These are phyloP conservation scores for Halcyon chelicuti DNA, from an alignment of 2,797 vertebrate genomes.

Conservation along the genomic window DNA sequence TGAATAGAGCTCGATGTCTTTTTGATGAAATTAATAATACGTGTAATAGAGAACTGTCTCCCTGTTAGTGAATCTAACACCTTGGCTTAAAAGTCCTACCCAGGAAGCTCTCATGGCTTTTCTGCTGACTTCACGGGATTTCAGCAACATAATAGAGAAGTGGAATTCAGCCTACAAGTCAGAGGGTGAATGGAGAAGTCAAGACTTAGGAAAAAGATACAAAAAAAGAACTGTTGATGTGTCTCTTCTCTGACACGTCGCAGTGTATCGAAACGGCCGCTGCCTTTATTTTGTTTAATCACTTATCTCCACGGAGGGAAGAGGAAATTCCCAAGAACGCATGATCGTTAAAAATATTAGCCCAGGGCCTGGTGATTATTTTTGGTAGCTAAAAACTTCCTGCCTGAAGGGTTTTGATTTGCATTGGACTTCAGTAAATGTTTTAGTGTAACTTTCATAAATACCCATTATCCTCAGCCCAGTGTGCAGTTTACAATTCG, in stretches of 20 bases:
- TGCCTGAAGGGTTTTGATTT: neutral
- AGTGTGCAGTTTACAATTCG: slow-evolving; percentile 5
- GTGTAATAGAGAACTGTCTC: neutral
- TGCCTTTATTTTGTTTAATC: slow-evolving; percentile 45
- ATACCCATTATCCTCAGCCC: slow-evolving; percentile 19
- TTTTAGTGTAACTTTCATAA: slow-evolving; percentile 50
- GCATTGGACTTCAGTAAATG: neutral
- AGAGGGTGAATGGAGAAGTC: slow-evolving; percentile 60
- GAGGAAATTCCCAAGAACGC: slow-evolving; percentile 66
- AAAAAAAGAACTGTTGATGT: slow-evolving; percentile 7
- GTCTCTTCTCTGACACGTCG: neutral
- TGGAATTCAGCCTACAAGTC: slow-evolving; percentile 12
- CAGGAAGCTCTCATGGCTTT: slow-evolving; percentile 25
- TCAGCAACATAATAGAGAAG: slow-evolving; percentile 17
- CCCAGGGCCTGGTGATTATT: slow-evolving; percentile 54
- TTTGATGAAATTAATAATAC: neutral
- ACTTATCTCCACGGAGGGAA: slow-evolving; percentile 49
- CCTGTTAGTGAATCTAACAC: neutral
- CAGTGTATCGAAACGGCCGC: neutral
- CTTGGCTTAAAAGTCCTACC: neutral
- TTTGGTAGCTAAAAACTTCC: slow-evolving; percentile 69
- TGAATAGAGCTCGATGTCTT: neutral
- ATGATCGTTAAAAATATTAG: slow-evolving; percentile 51
- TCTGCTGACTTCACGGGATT: slow-evolving; percentile 42
- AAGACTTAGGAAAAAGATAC: slow-evolving; percentile 3